These are phyloP conservation scores for Drosophila trichaetosa DNA, from an alignment of 2,888 invertebrate genomes.

Conservation along the genomic window DNA sequence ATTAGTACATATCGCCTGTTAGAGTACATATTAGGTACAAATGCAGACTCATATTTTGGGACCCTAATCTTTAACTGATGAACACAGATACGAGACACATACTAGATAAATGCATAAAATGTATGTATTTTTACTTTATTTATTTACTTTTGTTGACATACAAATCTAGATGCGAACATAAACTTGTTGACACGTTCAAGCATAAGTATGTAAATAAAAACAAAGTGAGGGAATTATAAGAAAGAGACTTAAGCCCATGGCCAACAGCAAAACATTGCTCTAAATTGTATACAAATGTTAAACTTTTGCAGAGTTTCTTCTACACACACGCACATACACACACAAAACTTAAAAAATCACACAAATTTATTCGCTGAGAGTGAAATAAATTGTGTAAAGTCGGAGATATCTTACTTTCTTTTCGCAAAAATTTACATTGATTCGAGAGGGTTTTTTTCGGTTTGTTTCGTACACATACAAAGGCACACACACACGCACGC, in stretches of 20 bases:
- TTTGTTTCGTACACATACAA: constrained; percentile 19
- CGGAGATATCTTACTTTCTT: constrained; percentile 49
- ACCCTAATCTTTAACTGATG: no score
- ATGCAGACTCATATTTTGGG: background rate
- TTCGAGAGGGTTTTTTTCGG: constrained; percentile 26
- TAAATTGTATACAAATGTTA: constrained; percentile 1
- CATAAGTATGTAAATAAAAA: constrained; percentile 7
- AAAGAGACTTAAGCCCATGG: background rate
- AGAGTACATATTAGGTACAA: background rate
- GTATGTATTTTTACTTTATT: background rate
- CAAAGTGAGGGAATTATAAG: background rate
- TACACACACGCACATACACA: background rate
- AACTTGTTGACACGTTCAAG: background rate
- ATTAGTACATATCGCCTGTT: background rate
- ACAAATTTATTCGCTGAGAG: background rate
- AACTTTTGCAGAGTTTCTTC: background rate
- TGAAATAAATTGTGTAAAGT: constrained; percentile 24
- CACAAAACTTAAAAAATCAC: background rate
- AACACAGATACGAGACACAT: background rate
- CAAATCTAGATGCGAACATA: background rate
- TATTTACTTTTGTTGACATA: constrained; percentile 5
- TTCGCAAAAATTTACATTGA: constrained; percentile 48
- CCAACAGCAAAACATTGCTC: constrained; percentile 2
- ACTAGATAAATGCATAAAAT: background rate
- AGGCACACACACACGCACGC: constrained; percentile 4